Evolutionary conservation across 2,113 vertebrate species (phyloP).

Genomic region (Benitochromis conjunctus): DNA sequence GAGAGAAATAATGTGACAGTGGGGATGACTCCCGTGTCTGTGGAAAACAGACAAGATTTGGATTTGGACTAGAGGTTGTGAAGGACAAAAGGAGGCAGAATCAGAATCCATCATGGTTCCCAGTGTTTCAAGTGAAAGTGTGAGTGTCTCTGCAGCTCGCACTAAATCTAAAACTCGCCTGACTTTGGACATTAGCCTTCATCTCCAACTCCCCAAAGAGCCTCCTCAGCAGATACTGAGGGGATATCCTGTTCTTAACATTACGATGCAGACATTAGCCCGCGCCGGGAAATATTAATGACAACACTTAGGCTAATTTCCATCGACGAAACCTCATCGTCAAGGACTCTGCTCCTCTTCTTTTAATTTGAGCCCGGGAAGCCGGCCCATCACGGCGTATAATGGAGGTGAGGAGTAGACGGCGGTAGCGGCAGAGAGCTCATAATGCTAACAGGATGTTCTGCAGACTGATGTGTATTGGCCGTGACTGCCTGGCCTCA

Average conservation of each 20-base stretch:
- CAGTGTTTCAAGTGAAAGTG: not conserved
- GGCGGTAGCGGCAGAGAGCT: slow-evolving; percentile 33
- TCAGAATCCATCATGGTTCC: not conserved
- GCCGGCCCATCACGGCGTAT: slow-evolving; percentile 49
- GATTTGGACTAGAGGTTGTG: not conserved
- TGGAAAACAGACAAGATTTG: not conserved
- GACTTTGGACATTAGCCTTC: slow-evolving; percentile 43
- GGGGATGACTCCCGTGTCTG: not conserved
- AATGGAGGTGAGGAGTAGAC: slow-evolving; percentile 62
- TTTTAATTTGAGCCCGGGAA: slow-evolving; percentile 64
- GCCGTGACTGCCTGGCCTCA: slow-evolving; percentile 51
- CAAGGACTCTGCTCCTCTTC: slow-evolving; percentile 58
- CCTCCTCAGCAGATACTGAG: slow-evolving; percentile 46
- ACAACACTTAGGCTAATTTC: slow-evolving; percentile 70
- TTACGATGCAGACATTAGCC: slow-evolving; percentile 51
- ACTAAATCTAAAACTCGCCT: slow-evolving; percentile 34
- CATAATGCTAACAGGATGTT: slow-evolving; percentile 63
- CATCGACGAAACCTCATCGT: slow-evolving; percentile 38
- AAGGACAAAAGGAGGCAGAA: not conserved
- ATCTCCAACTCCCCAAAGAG: slow-evolving; percentile 52
- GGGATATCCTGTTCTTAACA: slow-evolving; percentile 52
- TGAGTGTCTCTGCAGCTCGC: not conserved
- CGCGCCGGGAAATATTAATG: slow-evolving; percentile 58
- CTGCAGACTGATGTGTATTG: slow-evolving; percentile 57
- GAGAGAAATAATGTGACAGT: not conserved